These are phyloP conservation scores for Itoplectis maculator DNA, from an alignment of 2,888 invertebrate genomes.

Conservation along the genomic window DNA sequence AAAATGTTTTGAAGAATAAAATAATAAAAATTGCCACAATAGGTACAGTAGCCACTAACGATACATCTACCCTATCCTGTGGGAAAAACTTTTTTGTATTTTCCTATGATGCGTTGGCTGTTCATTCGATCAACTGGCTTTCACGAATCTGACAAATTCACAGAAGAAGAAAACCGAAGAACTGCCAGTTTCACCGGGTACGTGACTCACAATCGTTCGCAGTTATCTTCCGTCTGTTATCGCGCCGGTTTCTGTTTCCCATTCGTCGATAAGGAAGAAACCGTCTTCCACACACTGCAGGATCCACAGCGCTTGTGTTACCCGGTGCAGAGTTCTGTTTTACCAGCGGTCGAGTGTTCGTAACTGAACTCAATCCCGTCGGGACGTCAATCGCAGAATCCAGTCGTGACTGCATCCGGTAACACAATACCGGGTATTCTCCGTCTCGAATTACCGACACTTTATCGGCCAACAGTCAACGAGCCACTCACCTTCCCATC, in stretches of 20 bases:
- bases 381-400: neutral
- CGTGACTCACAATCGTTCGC: slow-evolving; percentile 21
- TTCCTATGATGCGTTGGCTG: too few relatives aligned
- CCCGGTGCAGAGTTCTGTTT: slow-evolving; percentile 39
- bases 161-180: too few relatives aligned
- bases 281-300: neutral
- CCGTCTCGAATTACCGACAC: neutral
- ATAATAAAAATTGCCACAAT: too few relatives aligned
- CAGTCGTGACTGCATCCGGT: slow-evolving; percentile 33
- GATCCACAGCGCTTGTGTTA: slow-evolving; percentile 22
- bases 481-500: neutral
- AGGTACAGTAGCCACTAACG: too few relatives aligned
- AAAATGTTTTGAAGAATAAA: too few relatives aligned
- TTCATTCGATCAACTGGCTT: too few relatives aligned
- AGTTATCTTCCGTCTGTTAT: neutral
- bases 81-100: too few relatives aligned
- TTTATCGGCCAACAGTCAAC: slow-evolving; percentile 22
- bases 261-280: slow-evolving; percentile 60
- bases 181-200: neutral
- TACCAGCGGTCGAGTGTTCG: slow-evolving; percentile 48
- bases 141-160: too few relatives aligned
- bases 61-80: too few relatives aligned
- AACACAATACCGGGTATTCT: slow-evolving; percentile 15
- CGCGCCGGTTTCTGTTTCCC: neutral
- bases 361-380: neutral